phyloP scores from a whole-genome alignment of 2,797 vertebrate species.

The Tragopan temminckii region DNA sequence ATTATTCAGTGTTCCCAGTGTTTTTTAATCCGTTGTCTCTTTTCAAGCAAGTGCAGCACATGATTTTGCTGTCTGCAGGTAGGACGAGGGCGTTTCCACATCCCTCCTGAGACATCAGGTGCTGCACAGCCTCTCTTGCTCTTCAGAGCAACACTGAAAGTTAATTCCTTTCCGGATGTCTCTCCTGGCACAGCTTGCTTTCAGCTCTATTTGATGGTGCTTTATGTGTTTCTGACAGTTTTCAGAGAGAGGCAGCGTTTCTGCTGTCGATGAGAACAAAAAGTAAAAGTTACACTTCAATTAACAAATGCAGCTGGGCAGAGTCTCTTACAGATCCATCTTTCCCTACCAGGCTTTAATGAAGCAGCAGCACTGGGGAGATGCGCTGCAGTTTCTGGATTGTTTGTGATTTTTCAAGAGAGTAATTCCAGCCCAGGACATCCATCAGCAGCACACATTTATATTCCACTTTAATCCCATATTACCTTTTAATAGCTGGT shows the following conservation, averaged over 20 bases:
- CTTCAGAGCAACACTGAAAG: background rate
- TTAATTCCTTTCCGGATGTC: background rate
- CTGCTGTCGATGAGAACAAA: background rate
- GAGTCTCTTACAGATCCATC: background rate
- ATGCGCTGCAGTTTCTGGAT: conserved; percentile 3
- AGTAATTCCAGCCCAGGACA: background rate
- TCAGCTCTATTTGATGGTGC: background rate
- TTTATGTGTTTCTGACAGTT: background rate
- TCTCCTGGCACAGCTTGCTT: background rate
- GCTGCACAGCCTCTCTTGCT: background rate
- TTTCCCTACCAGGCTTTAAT: conserved; percentile 36
- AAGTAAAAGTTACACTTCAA: background rate
- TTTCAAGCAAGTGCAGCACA: fast-evolving
- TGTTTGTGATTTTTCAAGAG: conserved; percentile 24
- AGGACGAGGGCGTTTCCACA: background rate
- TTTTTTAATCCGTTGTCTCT: background rate
- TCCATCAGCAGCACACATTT: background rate
- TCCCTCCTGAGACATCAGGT: fast-evolving
- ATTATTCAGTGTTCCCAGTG: background rate
- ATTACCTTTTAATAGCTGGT: background rate
- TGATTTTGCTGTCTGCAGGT: background rate
- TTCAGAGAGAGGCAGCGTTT: background rate
- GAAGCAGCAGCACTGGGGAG: background rate
- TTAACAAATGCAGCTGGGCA: conserved; percentile 8
- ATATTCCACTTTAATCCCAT: background rate